These are phyloP conservation scores for Varanus salvator DNA, from an alignment of 2,113 vertebrate genomes.

Conservation along the genomic window DNA sequence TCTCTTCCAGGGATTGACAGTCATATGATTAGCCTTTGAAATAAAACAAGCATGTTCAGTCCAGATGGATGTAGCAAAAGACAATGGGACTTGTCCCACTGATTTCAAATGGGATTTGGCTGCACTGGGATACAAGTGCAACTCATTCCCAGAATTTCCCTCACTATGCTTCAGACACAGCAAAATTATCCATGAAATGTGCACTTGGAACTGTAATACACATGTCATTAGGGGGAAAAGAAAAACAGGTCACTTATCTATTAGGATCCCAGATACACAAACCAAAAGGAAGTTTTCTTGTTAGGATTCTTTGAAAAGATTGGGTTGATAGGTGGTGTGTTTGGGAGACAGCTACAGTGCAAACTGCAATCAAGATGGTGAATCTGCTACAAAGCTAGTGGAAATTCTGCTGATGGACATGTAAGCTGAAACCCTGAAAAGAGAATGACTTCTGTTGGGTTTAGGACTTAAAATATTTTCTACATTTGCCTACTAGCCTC, in stretches of 20 bases:
- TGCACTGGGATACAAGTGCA: neutral
- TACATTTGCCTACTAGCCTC: neutral
- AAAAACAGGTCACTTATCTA: neutral
- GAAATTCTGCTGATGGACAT: neutral
- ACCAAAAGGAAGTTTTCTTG: neutral
- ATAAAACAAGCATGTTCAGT: neutral
- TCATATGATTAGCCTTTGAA: neutral
- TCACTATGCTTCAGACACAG: neutral
- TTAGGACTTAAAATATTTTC: neutral
- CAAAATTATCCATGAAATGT: neutral
- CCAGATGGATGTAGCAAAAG: too few relatives aligned
- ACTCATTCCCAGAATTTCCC: neutral
- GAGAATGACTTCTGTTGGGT: neutral
- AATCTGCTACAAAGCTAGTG: neutral
- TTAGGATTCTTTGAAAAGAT: neutral
- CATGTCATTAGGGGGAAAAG: neutral
- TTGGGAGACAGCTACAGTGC: neutral
- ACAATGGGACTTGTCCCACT: too few relatives aligned
- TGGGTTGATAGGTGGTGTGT: neutral
- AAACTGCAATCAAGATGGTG: neutral
- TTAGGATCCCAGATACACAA: neutral
- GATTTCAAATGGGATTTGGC: too few relatives aligned
- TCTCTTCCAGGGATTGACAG: neutral
- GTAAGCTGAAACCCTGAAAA: slow-evolving; percentile 3
- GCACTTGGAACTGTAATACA: too few relatives aligned